A percentile compares a stretch with the other conserved stretches of the same genome.
These are phyloP conservation scores for Irena cyanogastra DNA, from an alignment of 2,113 vertebrate genomes.

Conservation along the genomic window DNA sequence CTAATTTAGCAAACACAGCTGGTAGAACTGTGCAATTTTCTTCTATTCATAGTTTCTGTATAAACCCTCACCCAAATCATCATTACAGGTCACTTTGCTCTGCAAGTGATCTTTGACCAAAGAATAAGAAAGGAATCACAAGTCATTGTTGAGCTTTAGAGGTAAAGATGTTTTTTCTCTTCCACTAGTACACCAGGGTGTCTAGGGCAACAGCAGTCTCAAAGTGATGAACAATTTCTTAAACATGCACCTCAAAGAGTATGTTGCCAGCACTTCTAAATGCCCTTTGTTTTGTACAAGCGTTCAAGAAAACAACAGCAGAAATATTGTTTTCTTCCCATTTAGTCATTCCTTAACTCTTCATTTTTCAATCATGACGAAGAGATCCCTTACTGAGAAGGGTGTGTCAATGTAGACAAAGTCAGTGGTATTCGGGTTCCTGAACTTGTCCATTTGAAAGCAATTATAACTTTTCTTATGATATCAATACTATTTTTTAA, in stretches of 20 bases:
- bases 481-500: neutral
- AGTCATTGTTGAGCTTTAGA: neutral
- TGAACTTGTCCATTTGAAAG: neutral
- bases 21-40: neutral
- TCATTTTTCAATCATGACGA: neutral
- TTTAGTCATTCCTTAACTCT: neutral
- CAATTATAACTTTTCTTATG: neutral
- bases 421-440: neutral
- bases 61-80: neutral
- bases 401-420: neutral
- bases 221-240: neutral
- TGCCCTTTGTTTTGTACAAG: neutral
- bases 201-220: neutral
- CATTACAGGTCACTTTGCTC: neutral
- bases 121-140: neutral
- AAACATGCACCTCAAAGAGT: neutral
- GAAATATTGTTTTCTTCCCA: neutral
- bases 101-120: neutral
- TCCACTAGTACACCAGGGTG: neutral
- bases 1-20: neutral
- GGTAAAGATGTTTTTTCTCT: neutral
- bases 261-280: neutral
- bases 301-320: neutral
- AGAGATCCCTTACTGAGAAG: neutral
- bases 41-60: neutral